Conservation (phyloP, 2,888 invertebrate genomes). For the Ischnus inquisitorius region DNA sequence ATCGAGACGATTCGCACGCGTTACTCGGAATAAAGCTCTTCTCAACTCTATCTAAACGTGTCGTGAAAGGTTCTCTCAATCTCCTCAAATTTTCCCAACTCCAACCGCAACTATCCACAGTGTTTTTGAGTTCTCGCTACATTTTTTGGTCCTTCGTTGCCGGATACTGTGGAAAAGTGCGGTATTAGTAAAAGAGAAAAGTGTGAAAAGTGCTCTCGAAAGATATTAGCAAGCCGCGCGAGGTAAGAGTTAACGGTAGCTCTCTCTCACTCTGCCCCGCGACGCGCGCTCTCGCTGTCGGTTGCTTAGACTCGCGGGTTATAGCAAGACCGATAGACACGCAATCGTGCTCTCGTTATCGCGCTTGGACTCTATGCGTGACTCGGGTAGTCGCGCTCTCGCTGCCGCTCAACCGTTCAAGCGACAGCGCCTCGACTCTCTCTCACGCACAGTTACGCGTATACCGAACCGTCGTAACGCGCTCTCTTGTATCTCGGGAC, state of each 20-base stretch:
- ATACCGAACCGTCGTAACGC: not conserved
- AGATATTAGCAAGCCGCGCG: not conserved
- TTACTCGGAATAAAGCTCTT: not conserved
- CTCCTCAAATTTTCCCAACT: not conserved
- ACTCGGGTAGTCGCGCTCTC: not conserved
- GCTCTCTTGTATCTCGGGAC: not conserved
- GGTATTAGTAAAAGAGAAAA: not conserved
- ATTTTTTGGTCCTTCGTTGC: slow-evolving; percentile 42
- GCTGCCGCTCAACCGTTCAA: not conserved
- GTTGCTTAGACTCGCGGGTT: not conserved
- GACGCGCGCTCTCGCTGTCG: not conserved
- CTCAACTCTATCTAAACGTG: not conserved
- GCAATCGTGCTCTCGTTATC: not conserved
- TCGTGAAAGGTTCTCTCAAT: not conserved
- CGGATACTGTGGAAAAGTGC: slow-evolving; percentile 33
- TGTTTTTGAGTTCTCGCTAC: slow-evolving; percentile 8
- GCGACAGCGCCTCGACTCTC: not conserved
- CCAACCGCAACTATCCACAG: not conserved
- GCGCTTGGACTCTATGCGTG: not conserved
- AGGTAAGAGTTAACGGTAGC: not conserved
- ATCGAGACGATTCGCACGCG: not conserved
- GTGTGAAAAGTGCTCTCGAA: not conserved
- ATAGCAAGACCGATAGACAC: not conserved
- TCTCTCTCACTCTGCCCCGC: not conserved
- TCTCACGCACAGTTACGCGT: not conserved